Evolutionary conservation across 1,140 invertebrate species (phyloP), one percentile per base, ranked within the genome.

Genomic region (Lamellibrachia luymesi): DNA sequence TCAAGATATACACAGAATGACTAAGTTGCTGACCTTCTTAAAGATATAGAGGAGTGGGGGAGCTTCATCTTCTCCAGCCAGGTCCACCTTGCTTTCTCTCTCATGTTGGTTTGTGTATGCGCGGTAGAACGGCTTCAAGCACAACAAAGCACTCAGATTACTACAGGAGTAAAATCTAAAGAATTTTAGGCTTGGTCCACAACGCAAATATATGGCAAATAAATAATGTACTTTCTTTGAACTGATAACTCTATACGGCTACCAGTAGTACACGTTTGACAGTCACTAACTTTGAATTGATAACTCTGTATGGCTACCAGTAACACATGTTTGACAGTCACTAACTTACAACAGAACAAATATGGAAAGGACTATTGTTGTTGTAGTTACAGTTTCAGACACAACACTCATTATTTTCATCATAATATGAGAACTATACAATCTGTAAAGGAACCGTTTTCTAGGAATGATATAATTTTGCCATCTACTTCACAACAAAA

Each of bases 1-100:
- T 38, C 38, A 38, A 38, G 38, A 38, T 38, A 38, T 38, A 38
- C 38, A 38, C 38, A 38, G 38, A 38, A 38, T 38, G 38, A 38
- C 38, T 22, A 80, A 80, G 91, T 91, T 4, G 51, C 91, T 27
- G 0, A 95, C 95, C 95, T 98, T 97, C 95, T 97, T 97, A 92
- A 99, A 97, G 92, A 99, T 97, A 92, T 97, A 96, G 96, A 97
- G 97, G 95, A 98, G 98, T 0, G 98, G 98, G 95, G 94, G 93
- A 4, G 90, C 51, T 51, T 93, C n/a, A 92, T 90, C 50, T 93
- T 64, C n/a, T 17, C 1, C 27, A 17, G 17, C 17, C 50, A 51
- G 49, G 56, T 52, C 89, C 22, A n/a, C 89, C 89, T 49, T 90
- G 92, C 13, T 93, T 10, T 90, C 51, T 27, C 92, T 92, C 50